Base-by-base conservation (phyloP, 2,888 invertebrate species). In the Nomada hirtipes region DNA sequence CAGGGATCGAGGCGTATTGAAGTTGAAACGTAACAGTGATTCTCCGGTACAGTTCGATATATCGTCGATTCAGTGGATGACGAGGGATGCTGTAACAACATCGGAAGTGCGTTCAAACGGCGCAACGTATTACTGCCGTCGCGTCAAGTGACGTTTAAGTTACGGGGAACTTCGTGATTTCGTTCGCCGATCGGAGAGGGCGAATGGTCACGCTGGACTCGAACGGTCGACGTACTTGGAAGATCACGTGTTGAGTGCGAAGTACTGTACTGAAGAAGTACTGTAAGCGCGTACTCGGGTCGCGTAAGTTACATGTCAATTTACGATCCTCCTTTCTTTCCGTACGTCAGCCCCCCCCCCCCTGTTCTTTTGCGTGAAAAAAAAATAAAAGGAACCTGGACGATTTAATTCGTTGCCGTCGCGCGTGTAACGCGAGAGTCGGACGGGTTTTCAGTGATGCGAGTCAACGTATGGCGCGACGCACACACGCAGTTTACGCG, bases 231-330 rank as follows among this genome's bases (percentile, higher is more conserved):
- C 29, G 59, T 36, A 47, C 53, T 26, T 76, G 26, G 53, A 55
- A 42, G 60, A 61, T 79, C 77, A 67, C 77, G 79, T 79, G 79
- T 52, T 26, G 26, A 57, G 77, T 77, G 71, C 26, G 60, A 76
- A 71, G 26, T 36, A 36, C 36, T 36, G 53, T 36, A 36, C 36
- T n/a, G n/a, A n/a, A n/a, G 60, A 76, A 71, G 26, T 36, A 36
- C 36, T 36, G 53, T 36, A 36, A 7, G 7, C n/a, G 53, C 53
- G 47, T 47, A 18, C 36, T 50, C 2, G 61, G 53, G 71, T 67
- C 7, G 50, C 60, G 20, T 18, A 7, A 18, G 53, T 36, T 64
- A 63, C 42, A 44, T 52, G 44, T n/a, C 13, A 57, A 61, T 29
- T n/a, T 44, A 36, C 11, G 26, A 11, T 59, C 44, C 7, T 68